Percentiles rank a stretch among this genome's conserved stretches.
Evolutionary conservation across 2,797 vertebrate species (phyloP).

Genomic region (Platalea minor): DNA sequence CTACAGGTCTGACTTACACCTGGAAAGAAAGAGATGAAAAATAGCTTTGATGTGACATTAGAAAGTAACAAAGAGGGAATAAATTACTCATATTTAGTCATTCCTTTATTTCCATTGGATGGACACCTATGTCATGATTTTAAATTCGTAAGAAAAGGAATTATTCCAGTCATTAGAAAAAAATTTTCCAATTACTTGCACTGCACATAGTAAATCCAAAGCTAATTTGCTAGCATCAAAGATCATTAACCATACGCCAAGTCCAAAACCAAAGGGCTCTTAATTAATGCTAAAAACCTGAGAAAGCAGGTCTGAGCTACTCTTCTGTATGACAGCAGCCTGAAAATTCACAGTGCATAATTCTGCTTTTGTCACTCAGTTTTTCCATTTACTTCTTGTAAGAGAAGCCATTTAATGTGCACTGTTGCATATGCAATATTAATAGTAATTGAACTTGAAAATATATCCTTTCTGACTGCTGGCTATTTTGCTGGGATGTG

Average conservation of each 20-base stretch:
- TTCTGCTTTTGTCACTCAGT: neutral
- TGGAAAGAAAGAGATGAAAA: neutral
- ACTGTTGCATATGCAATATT: neutral
- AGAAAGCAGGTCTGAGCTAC: neutral
- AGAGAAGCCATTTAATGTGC: neutral
- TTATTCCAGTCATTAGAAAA: neutral
- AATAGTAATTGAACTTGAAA: neutral
- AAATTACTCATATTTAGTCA: neutral
- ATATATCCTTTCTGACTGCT: neutral
- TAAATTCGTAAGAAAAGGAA: neutral
- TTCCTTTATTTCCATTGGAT: neutral
- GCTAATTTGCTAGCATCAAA: neutral
- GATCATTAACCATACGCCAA: neutral
- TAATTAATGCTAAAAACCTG: neutral
- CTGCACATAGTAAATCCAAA: neutral
- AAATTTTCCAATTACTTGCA: neutral
- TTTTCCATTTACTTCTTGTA: neutral
- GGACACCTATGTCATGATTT: neutral
- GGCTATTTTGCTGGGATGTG: neutral
- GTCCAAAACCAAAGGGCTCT: neutral
- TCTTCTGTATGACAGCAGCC: neutral
- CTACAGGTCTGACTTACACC: neutral
- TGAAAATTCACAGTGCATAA: neutral
- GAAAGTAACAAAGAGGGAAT: neutral
- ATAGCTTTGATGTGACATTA: neutral